phyloP scores from a whole-genome alignment of 2,797 vertebrate species.

The Brachymystax lenok region DNA sequence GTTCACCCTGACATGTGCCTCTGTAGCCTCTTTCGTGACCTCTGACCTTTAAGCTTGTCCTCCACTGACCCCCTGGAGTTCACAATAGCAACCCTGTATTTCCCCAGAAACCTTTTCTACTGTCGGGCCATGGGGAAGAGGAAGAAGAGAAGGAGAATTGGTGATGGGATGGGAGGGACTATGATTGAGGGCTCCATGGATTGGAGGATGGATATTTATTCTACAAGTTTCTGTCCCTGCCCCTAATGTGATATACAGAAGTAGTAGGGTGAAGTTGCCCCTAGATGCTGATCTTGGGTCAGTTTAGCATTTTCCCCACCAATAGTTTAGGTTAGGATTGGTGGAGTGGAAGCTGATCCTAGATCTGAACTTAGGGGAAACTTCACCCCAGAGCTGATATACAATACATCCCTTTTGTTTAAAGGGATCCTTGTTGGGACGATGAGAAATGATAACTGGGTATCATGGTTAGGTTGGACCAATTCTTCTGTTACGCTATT shows the following conservation, averaged over 20 bases:
- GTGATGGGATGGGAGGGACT: constrained; percentile 27
- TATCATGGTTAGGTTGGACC: constrained; percentile 32
- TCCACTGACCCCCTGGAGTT: not conserved
- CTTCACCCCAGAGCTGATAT: not conserved
- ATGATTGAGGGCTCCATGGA: constrained; percentile 6
- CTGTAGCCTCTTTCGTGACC: constrained; percentile 18
- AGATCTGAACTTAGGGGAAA: not conserved
- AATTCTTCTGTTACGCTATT: constrained; percentile 17
- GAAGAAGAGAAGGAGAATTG: not conserved
- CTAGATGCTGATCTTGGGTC: too few relatives aligned
- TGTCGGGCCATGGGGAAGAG: too few relatives aligned
- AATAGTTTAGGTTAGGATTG: too few relatives aligned
- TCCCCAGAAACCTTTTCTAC: not conserved
- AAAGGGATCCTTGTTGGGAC: constrained; percentile 24
- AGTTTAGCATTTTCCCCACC: too few relatives aligned
- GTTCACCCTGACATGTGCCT: constrained; percentile 11
- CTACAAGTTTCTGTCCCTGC: not conserved
- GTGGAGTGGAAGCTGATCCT: not conserved
- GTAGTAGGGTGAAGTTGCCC: too few relatives aligned
- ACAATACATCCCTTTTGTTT: constrained; percentile 38
- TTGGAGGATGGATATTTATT: constrained; percentile 35
- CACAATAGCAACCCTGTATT: not conserved
- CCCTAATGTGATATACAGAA: constrained; percentile 15
- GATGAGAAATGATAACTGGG: constrained; percentile 10
- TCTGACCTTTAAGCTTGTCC: constrained; percentile 7